Conservation (phyloP, 1,140 invertebrate species). For the Bombus affinis region DNA sequence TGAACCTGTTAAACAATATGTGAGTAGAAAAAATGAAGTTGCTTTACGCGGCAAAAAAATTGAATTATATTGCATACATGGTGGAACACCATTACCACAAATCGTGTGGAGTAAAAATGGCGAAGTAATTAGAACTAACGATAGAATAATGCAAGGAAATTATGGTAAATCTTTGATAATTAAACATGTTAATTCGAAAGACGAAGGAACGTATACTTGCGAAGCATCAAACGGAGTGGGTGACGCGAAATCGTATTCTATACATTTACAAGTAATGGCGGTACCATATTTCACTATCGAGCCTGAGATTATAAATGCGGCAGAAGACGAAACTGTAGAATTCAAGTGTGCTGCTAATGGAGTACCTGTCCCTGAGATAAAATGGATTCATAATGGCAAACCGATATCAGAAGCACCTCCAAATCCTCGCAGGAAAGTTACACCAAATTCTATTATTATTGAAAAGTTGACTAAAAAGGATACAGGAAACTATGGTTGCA, state of each 20-base stretch:
- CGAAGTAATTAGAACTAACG: conserved; percentile 85
- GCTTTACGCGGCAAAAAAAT: conserved; percentile 91
- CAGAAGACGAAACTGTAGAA: conserved; percentile 94
- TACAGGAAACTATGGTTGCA: conserved; percentile 99
- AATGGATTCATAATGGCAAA: conserved; percentile 98
- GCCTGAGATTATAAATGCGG: conserved; percentile 93
- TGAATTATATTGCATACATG: conserved; percentile 94
- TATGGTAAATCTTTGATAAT: conserved; percentile 97
- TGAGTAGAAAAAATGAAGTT: conserved; percentile 92
- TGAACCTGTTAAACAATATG: conserved; percentile 90
- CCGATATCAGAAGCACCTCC: conserved; percentile 89
- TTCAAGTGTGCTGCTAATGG: conserved; percentile 95
- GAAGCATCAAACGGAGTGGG: conserved; percentile 96
- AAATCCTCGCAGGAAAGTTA: conserved; percentile 89
- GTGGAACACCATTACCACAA: conserved; percentile 93
- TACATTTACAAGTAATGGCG: conserved; percentile 91
- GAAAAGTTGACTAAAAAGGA: conserved; percentile 93
- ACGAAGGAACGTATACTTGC: conserved; percentile 94
- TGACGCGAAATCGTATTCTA: conserved; percentile 91
- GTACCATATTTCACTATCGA: conserved; percentile 96
- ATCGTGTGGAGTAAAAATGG: conserved; percentile 94
- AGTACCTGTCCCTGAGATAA: conserved; percentile 93
- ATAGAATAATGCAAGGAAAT: conserved; percentile 91
- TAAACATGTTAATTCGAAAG: conserved; percentile 91
- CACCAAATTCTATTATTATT: conserved; percentile 91